Evolutionary conservation across 2,888 invertebrate species (phyloP).

Genomic region (Palloptera scutellata): DNA sequence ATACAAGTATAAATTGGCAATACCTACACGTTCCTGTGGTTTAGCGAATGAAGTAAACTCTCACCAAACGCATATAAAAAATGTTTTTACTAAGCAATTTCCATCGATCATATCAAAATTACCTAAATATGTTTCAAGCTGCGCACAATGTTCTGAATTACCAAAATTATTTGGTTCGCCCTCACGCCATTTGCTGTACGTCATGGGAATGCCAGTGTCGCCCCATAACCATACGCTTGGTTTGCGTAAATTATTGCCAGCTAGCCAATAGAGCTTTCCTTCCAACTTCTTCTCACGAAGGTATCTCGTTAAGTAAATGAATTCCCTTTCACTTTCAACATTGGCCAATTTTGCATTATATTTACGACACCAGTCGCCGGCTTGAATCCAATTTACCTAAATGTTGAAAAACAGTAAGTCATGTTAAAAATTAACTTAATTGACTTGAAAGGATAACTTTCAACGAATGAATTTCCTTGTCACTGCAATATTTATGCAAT

Average conservation of each 20-base stretch:
- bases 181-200: slow-evolving; percentile 46
- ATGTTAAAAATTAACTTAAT: too few species aligned
- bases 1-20: too few species aligned
- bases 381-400: slow-evolving; percentile 51
- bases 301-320: slow-evolving; percentile 46
- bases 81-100: too few species aligned
- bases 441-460: too few species aligned
- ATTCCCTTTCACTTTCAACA: slow-evolving; percentile 48
- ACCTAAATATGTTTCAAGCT: too few species aligned
- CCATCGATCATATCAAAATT: too few species aligned
- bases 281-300: slow-evolving; percentile 46
- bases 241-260: slow-evolving; percentile 48
- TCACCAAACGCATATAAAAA: too few species aligned
- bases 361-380: slow-evolving; percentile 46
- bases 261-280: slow-evolving; percentile 48
- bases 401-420: background rate
- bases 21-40: too few species aligned
- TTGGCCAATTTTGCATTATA: slow-evolving; percentile 50
- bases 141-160: slow-evolving; percentile 50
- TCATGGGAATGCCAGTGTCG: slow-evolving; percentile 47
- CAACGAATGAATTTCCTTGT: too few species aligned
- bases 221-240: slow-evolving; percentile 49
- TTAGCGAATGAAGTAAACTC: too few species aligned
- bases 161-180: slow-evolving; percentile 47
- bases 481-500: too few species aligned